phyloP scores from a whole-genome alignment of 2,888 invertebrate species.

The Catocala sponsa region DNA sequence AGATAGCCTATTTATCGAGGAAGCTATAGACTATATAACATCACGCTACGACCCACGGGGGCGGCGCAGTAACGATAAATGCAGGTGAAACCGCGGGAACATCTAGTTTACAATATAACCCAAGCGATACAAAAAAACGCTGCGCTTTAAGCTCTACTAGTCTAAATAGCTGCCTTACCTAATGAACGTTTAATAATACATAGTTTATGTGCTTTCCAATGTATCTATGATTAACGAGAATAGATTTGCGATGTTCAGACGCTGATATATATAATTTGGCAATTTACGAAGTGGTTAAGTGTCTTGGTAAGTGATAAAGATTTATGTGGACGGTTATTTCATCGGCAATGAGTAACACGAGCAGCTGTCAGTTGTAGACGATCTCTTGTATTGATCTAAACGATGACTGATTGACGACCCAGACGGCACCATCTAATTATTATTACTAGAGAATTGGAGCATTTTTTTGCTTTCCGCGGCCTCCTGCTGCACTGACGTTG shows the following conservation, averaged over 20 bases:
- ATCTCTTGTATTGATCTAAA: not conserved
- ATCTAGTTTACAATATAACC: too few relatives aligned
- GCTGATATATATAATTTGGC: conserved; percentile 4
- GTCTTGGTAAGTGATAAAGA: conserved; percentile 17
- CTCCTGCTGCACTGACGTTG: too few relatives aligned
- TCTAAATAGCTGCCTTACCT: not conserved
- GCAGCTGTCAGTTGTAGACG: not conserved
- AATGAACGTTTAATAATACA: not conserved
- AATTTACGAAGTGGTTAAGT: conserved; percentile 19
- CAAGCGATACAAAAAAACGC: too few relatives aligned
- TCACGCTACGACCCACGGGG: too few relatives aligned
- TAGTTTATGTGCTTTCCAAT: not conserved
- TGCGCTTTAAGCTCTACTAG: not conserved
- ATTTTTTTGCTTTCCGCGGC: too few relatives aligned
- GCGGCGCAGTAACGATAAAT: too few relatives aligned
- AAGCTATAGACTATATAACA: too few relatives aligned
- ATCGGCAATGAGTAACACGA: not conserved
- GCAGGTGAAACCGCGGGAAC: too few relatives aligned
- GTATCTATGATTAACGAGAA: conserved; percentile 31
- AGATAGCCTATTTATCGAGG: too few relatives aligned
- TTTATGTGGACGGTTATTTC: conserved; percentile 22
- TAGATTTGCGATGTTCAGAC: conserved; percentile 22
- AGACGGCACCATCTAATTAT: not conserved
- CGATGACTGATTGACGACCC: conserved; percentile 5
- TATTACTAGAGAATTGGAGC: too few relatives aligned